Evolutionary conservation across 2,797 vertebrate genomes (phyloP).

Genomic region (Danio aesculapii): DNA sequence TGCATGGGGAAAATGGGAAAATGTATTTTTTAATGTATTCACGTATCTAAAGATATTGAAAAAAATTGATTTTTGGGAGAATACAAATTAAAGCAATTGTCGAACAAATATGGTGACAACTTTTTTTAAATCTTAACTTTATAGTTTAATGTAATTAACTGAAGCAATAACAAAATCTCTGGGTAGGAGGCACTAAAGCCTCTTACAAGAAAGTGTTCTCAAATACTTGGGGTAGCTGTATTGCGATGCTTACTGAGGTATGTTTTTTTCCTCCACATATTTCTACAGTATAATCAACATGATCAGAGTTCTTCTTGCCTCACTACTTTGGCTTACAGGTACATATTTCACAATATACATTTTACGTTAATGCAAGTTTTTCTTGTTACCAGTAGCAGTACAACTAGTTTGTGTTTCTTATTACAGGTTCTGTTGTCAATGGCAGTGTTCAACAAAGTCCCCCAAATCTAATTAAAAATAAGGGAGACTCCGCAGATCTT

Average conservation of each 20-base stretch:
- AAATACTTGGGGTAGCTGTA: background rate
- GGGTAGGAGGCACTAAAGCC: background rate
- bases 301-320: background rate
- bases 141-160: too few species aligned
- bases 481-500: slow-evolving; percentile 45
- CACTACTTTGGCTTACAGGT: slow-evolving; percentile 21
- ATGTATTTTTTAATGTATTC: too few species aligned
- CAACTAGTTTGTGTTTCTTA: background rate
- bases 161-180: background rate
- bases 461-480: slow-evolving; percentile 24
- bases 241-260: background rate
- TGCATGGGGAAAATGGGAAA: too few species aligned
- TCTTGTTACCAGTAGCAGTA: too few species aligned
- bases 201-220: background rate
- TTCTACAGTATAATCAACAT: slow-evolving; percentile 14
- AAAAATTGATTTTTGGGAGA: too few species aligned
- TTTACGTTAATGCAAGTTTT: background rate
- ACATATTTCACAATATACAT: too few species aligned
- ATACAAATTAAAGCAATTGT: too few species aligned
- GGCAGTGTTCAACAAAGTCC: slow-evolving; percentile 43
- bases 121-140: too few species aligned
- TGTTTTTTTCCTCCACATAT: background rate
- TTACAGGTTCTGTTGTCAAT: slow-evolving; percentile 9
- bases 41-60: too few species aligned
- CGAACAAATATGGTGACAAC: too few species aligned